phyloP scores from a whole-genome alignment of 2,888 invertebrate species.

The Trissoscelio sp. region DNA sequence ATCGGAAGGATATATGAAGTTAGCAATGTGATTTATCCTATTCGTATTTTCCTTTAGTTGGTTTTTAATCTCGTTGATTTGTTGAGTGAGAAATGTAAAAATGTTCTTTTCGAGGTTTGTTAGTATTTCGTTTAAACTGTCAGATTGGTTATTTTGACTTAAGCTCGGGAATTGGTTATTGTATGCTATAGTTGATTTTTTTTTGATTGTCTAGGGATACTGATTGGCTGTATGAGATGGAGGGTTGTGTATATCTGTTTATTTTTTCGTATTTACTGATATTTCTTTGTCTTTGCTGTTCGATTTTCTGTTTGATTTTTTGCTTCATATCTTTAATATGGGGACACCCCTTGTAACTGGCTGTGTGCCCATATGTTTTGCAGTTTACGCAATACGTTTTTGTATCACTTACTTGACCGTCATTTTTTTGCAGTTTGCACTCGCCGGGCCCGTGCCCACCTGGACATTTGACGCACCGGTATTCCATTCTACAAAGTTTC shows the following conservation, averaged over 20 bases:
- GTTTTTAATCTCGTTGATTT: neutral
- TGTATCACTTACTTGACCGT: neutral
- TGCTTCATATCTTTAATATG: conserved; percentile 2
- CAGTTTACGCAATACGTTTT: conserved; percentile 46
- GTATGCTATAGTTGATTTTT: neutral
- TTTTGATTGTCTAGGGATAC: neutral
- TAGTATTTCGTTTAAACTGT: neutral
- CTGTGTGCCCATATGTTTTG: conserved; percentile 45
- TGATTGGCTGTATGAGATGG: neutral
- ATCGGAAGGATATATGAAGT: too few species aligned
- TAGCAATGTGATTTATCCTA: too few species aligned
- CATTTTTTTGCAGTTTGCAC: conserved; percentile 7
- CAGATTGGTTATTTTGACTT: neutral
- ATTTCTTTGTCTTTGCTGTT: conserved; percentile 9
- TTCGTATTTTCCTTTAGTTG: too few species aligned
- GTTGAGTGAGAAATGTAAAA: neutral
- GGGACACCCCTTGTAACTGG: conserved; percentile 61
- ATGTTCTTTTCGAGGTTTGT: neutral
- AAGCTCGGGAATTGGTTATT: neutral
- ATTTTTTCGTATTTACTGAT: neutral
- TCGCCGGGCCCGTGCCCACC: conserved; percentile 29
- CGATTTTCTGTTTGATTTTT: conserved; percentile 33
- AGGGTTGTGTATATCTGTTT: neutral
- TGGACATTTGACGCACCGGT: conserved; percentile 55
- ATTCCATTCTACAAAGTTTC: conserved; percentile 20